Base-by-base conservation (phyloP, 2,113 vertebrate genomes). In the Solea solea region DNA sequence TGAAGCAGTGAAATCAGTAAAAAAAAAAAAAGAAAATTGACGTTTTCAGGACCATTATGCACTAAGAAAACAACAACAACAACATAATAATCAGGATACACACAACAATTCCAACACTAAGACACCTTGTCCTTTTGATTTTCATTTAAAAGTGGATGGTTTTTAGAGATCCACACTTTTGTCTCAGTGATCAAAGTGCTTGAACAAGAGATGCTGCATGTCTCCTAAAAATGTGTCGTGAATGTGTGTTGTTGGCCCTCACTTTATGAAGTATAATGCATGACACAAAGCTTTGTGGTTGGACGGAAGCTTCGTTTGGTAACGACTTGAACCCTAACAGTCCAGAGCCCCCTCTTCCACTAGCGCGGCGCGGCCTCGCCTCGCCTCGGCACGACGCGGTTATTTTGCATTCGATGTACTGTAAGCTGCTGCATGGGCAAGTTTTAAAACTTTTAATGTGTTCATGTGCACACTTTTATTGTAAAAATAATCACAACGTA, bases 381-480 rank as follows among this genome's bases (percentile, higher is more conserved):
- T 21, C 21, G 21, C 21, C 21, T 21, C 21, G 21, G 21, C 21
- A 21, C 21, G 21, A 21, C 21, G 21, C 21, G 21, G 21, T 21
- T 21, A 21, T 21, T 21, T 21, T 21, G 21, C 21, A 1, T 21
- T 21, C 21, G 21, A 67, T 9, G 49, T 58, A 69, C 51, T 76
- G 56, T 73, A 48, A 63, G n/a, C 54, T 78, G 76, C 76, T 78
- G 76, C 76, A 82, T 77, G 77, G 42, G 59, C 68, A 49, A 48
- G 21, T 66, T 76, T 69, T 40, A 34, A 74, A 69, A 51, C 5
- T 42, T 59, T 42, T 41, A 44, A 39, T 62, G 48, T 54, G 44
- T 80, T 82, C 9, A 59, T 52, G 51, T 52, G 8, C 8, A 25
- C 16, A 25, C 5, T 54, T 74, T 74, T 6, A 76, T 50, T 66